Conservation (phyloP, 2,113 vertebrate species). For the Trochalopteron elliotii region DNA sequence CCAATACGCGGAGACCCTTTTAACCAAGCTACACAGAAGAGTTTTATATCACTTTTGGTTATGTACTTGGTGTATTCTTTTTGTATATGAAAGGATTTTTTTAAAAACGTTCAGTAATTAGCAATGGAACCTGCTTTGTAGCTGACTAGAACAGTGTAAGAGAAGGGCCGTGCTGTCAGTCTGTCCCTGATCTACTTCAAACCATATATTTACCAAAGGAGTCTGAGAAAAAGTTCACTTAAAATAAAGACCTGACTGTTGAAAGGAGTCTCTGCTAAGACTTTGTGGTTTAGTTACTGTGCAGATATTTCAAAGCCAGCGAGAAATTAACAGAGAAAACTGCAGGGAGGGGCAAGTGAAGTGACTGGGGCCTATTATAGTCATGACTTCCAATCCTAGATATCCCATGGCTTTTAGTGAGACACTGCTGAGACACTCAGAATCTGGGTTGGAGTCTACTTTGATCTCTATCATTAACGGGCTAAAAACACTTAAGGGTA, state of each 20-base stretch:
- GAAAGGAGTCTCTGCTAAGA: slow-evolving; percentile 54
- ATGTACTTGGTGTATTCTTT: slow-evolving; percentile 68
- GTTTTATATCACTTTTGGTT: slow-evolving; percentile 72
- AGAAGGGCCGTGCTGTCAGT: slow-evolving; percentile 32
- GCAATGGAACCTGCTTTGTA: slow-evolving; percentile 59
- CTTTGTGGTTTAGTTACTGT: slow-evolving; percentile 47
- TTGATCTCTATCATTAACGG: background rate
- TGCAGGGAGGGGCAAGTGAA: background rate
- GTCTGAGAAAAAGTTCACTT: slow-evolving; percentile 49
- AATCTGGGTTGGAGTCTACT: background rate
- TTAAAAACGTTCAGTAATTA: slow-evolving; percentile 56
- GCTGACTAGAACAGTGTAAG: slow-evolving; percentile 39
- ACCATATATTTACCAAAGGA: slow-evolving; percentile 66
- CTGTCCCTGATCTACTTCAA: slow-evolving; percentile 61
- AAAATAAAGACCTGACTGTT: slow-evolving; percentile 58
- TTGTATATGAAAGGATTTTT: slow-evolving; percentile 74
- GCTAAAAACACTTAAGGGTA: background rate
- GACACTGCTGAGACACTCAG: background rate
- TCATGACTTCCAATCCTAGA: background rate
- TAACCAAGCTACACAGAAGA: slow-evolving; percentile 67
- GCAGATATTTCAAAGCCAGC: background rate
- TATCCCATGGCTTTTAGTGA: background rate
- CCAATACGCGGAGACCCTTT: slow-evolving; percentile 63
- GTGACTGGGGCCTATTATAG: background rate
- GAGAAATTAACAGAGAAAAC: slow-evolving; percentile 1